A percentile compares a stretch with the other conserved stretches of the same genome.
phyloP scores from a whole-genome alignment of 1,140 invertebrate genomes.

The Anoplophora glabripennis region DNA sequence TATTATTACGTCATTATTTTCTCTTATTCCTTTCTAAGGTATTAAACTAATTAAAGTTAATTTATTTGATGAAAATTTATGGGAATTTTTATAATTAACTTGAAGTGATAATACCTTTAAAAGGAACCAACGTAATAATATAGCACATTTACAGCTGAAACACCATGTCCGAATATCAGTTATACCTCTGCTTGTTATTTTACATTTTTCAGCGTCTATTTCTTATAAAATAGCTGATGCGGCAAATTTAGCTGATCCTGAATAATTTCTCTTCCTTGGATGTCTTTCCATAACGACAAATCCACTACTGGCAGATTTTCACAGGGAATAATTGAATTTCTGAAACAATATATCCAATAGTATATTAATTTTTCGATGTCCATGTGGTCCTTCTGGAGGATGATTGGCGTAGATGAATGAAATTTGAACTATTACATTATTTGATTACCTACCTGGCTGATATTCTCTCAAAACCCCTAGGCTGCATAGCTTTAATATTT shows the following conservation, averaged over 20 bases:
- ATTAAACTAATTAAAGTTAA: too few relatives aligned
- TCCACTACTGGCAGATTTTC: conserved; percentile 63
- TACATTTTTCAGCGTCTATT: too few relatives aligned
- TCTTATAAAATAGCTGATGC: conserved; percentile 1
- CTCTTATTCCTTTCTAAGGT: too few relatives aligned
- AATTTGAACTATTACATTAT: not conserved
- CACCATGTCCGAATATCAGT: too few relatives aligned
- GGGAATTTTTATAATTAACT: too few relatives aligned
- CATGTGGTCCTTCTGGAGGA: not conserved
- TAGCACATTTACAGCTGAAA: too few relatives aligned
- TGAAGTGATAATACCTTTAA: too few relatives aligned
- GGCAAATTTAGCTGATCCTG: not conserved
- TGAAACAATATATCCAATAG: conserved; percentile 48
- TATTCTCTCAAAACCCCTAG: conserved; percentile 58
- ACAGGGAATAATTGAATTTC: conserved; percentile 66
- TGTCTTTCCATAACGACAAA: conserved; percentile 62
- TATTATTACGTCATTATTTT: too few relatives aligned
- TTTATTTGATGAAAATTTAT: too few relatives aligned
- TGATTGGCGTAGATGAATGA: not conserved
- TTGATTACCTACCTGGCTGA: conserved; percentile 55
- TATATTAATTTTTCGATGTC: not conserved
- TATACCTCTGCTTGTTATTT: too few relatives aligned
- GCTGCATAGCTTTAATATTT: conserved; percentile 71
- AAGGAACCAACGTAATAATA: too few relatives aligned
- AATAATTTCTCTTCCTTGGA: conserved; percentile 11